A percentile compares a stretch with the other conserved stretches of the same genome.
Conservation (phyloP, 2,797 vertebrate species). For the Eidolon dupreanum region DNA sequence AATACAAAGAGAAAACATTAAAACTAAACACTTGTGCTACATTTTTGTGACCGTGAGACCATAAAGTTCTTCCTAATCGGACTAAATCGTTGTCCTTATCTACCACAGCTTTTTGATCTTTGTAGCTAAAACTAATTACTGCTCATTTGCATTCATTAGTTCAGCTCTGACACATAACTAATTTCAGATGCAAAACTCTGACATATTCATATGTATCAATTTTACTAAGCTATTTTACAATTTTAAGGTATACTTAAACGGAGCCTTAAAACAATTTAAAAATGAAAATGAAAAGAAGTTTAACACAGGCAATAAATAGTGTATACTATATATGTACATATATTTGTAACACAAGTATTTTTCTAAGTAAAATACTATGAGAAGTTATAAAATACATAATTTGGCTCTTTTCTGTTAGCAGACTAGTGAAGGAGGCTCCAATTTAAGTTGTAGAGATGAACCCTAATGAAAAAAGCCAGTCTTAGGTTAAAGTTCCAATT, state of each 20-base stretch:
- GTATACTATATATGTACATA: background rate
- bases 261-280: constrained; percentile 11
- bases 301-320: background rate
- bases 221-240: constrained; percentile 8
- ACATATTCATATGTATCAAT: background rate
- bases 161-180: background rate
- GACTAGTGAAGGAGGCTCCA: background rate
- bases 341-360: background rate
- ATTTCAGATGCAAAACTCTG: constrained; percentile 19
- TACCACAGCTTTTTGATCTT: background rate
- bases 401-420: background rate
- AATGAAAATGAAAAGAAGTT: background rate
- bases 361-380: background rate
- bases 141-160: background rate
- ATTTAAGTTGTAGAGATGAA: constrained; percentile 1
- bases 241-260: background rate
- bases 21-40: background rate
- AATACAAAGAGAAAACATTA: background rate
- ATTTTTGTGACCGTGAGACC: background rate
- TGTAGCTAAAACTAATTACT: background rate
- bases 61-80: background rate
- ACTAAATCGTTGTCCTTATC: background rate
- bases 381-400: constrained; percentile 13
- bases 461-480: background rate
- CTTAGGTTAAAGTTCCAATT: background rate